Percentiles rank a stretch among this genome's conserved stretches.
Evolutionary conservation across 2,113 vertebrate genomes (phyloP).

Genomic region (Myotis brandtii): DNA sequence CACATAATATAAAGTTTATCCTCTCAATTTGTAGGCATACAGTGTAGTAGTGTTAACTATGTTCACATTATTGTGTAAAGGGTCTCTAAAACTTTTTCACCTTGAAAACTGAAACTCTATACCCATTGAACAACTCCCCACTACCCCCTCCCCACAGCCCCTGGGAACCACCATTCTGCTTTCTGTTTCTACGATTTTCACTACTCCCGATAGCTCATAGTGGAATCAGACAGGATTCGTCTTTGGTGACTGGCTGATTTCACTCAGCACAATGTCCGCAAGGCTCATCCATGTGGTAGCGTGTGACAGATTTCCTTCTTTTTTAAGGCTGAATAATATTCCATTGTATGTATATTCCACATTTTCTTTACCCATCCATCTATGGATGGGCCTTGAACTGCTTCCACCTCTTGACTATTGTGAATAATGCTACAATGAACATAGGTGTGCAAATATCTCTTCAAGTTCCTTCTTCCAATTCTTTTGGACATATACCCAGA

Average conservation of each 20-base stretch:
- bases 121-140: not conserved
- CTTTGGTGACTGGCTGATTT: not conserved
- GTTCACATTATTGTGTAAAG: not conserved
- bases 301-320: not conserved
- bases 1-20: constrained; percentile 36
- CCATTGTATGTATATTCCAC: not conserved
- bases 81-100: not conserved
- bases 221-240: not conserved
- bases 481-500: not conserved
- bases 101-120: not conserved
- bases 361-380: not conserved
- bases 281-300: not conserved
- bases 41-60: not conserved
- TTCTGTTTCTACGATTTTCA: not conserved
- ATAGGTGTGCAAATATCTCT: not conserved
- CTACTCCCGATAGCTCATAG: not conserved
- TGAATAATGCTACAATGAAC: not conserved
- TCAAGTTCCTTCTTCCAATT: not conserved
- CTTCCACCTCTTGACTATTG: not conserved
- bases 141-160: accelerated
- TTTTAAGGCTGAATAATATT: not conserved
- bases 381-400: not conserved
- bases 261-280: not conserved
- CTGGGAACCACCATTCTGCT: not conserved
- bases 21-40: constrained; percentile 9